Evolutionary conservation across 2,888 invertebrate genomes (phyloP), one percentile per base, ranked within the genome.

Genomic region (Pegoplata infirma): DNA sequence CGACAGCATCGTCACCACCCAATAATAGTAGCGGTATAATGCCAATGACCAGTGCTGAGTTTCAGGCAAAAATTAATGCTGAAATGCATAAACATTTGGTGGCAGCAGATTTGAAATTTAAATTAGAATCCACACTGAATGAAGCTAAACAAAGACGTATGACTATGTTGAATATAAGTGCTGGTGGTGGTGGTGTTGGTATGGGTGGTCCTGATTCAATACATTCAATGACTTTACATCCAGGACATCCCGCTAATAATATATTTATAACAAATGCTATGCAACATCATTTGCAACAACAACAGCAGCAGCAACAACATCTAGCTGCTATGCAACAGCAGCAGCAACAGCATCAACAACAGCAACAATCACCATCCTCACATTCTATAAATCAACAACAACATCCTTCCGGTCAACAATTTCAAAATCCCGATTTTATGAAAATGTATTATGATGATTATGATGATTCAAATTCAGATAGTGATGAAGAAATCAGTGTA

Each of bases 401-500:
- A 3, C 82, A 84, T 1, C 84, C 83, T 0, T 83, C 82, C 0
- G 81, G 82, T 0, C 84, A 83, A 16, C 83, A 85, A 76, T 87
- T 87, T 46, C 85, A 85, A 63, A 83, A 85, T 59, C 77, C 87
- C 4, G 89, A 89, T 79, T 87, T 87, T 80, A 86, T 88, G 84
- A 89, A 89, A 81, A 86, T 89, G 82, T 89, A 88, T 82, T 90
- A 89, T 75, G 90, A 90, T 64, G 90, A 90, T 79, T 90, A 89
- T 69, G 89, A 89, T 40, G 92, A 92, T 75, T 89, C 90, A 23
- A 91, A 91, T 51, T 92, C 92, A 83, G 95, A 94, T 75, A 94
- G 93, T 75, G 94, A 95, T 85, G 96, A 95, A 85, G 96, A 96
- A 88, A 96, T 96, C 82, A 95, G 95, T 88, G 96, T 96, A 88